Conservation (phyloP, 1,140 invertebrate genomes). For the Bactericera cockerelli region DNA sequence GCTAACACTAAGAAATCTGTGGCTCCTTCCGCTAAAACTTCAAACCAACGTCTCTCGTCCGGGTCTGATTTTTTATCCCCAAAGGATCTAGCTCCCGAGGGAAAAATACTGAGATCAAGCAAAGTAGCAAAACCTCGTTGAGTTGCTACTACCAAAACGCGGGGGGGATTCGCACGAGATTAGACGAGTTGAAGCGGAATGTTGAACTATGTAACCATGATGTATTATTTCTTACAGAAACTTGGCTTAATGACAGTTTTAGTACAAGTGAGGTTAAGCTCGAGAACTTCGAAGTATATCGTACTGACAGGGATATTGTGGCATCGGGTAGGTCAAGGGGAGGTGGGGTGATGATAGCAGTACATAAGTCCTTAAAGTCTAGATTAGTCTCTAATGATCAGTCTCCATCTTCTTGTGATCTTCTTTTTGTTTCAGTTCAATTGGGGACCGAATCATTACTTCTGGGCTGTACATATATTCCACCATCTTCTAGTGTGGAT, state of each 20-base stretch:
- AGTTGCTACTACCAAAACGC: too few relatives aligned
- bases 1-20: not conserved
- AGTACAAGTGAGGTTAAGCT: not conserved
- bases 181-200: not conserved
- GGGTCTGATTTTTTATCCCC: not conserved
- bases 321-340: not conserved
- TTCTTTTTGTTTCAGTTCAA: not conserved
- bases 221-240: not conserved
- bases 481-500: not conserved
- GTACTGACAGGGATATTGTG: not conserved
- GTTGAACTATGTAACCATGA: not conserved
- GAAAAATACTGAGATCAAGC: not conserved
- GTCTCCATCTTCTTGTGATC: not conserved
- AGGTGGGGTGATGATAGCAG: not conserved
- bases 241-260: not conserved
- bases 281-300: not conserved
- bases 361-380: not conserved
- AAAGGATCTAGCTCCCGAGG: not conserved
- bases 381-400: not conserved
- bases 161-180: not conserved
- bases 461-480: too few relatives aligned
- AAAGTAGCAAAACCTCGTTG: not conserved
- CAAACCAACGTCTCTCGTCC: not conserved
- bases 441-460: not conserved
- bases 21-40: not conserved